Evolutionary conservation across 1,140 invertebrate species (phyloP), one percentile per base, ranked within the genome.

Genomic region (Lasaia peninsularis): DNA sequence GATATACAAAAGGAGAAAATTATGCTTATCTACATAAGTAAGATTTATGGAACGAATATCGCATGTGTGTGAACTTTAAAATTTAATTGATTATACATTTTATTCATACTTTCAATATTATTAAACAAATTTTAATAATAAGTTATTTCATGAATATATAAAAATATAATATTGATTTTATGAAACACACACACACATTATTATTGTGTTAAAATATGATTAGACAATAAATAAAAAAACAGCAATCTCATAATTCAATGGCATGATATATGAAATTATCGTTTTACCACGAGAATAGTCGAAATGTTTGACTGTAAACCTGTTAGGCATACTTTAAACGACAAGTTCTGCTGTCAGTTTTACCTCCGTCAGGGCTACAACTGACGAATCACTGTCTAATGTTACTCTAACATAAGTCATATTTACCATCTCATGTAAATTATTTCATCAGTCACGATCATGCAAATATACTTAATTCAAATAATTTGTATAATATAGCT

Each of bases 341-440:
- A 28, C 5, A 28, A 28, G 24, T n/a, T n/a, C n/a, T n/a, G n/a
- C n/a, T 28, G 24, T 28, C 8, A 28, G 24, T 28, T n/a, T n/a
- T n/a, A n/a, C n/a, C 24, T 28, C 4, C 8, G 24, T 28, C 8
- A 28, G 24, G 5, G 4, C 8, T 7, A 28, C 24, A 7, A 28
- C 8, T 28, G 8, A 28, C 14, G 48, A 35, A 16, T 49, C 37
- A 64, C 62, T 35, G 54, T 34, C 61, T 63, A 49, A 33, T 40
- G 49, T 2, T 33, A 57, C 32, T 52, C 20, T 60, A 40, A 53
- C 33, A 59, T 61, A 48, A 62, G 61, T 65, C 20, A 64, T 51
- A 56, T 56, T 56, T 35, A 51, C 62, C 56, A 64, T 64, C 62
- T 65, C 62, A 37, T 53, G 58, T 52, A 56, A 55, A 31, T 33